Evolutionary conservation across 2,888 invertebrate species (phyloP).

Genomic region (Ochropleura leucogaster): DNA sequence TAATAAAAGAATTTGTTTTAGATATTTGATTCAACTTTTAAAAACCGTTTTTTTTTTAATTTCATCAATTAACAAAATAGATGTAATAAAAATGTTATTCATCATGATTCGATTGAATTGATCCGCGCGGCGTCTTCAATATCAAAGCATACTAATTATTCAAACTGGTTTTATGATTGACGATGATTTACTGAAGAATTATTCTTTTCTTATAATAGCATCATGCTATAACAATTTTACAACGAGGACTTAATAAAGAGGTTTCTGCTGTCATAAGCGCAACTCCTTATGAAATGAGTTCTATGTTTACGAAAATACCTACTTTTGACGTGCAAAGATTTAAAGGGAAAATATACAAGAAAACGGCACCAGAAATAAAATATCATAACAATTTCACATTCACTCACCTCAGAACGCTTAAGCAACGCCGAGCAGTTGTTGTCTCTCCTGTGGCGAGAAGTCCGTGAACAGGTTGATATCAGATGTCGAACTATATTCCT

Average conservation of each 20-base stretch:
- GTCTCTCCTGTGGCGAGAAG: conserved; percentile 66
- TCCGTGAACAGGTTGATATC: conserved; percentile 82
- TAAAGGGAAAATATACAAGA: not conserved
- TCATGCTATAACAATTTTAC: not conserved
- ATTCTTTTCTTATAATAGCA: too few relatives aligned
- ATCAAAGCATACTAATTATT: not conserved
- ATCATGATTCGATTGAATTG: conserved; percentile 1
- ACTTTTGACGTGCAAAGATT: not conserved
- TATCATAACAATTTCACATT: not conserved
- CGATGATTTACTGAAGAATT: not conserved
- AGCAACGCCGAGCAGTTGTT: conserved; percentile 13
- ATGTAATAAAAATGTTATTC: conserved; percentile 1
- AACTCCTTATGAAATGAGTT: not conserved
- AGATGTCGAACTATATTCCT: conserved; percentile 61
- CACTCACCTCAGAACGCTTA: conserved; percentile 28
- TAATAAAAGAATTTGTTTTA: not conserved
- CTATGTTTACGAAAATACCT: not conserved
- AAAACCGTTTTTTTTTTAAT: conserved; percentile 7
- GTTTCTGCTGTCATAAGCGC: not conserved
- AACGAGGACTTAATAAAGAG: not conserved
- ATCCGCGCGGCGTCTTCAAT: not conserved
- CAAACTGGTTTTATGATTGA: not conserved
- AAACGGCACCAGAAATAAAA: not conserved
- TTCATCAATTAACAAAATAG: not conserved
- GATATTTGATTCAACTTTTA: conserved; percentile 7